Conservation (phyloP, 2,888 invertebrate species). For the Acronicta psi region DNA sequence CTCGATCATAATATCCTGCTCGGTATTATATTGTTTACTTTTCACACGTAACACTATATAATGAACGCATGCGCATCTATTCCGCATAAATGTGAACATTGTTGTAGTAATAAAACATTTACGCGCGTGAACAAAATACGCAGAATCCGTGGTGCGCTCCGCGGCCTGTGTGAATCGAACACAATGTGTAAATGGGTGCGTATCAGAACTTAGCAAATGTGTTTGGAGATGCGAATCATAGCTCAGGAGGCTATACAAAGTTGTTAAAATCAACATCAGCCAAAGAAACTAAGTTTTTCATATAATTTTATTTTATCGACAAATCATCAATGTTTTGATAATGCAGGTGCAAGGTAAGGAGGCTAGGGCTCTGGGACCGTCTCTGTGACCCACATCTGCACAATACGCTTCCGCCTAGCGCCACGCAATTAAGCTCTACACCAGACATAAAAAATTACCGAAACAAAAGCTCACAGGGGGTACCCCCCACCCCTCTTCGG, state of each 20-base stretch:
- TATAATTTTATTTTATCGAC: no score
- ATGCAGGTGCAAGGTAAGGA: conserved; percentile 72
- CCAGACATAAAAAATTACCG: conserved; percentile 88
- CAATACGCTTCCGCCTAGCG: conserved; percentile 84
- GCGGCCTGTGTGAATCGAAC: conserved; percentile 22
- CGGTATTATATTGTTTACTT: conserved; percentile 81
- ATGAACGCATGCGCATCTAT: conserved; percentile 56
- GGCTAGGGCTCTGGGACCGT: conserved; percentile 73
- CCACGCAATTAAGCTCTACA: conserved; percentile 86
- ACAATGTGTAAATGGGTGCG: not conserved
- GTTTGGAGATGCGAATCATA: no score
- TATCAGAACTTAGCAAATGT: no score
- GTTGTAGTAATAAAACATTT: conserved; percentile 47
- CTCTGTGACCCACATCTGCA: conserved; percentile 83
- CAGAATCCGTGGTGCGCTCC: conserved; percentile 24
- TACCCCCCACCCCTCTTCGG: conserved; percentile 59
- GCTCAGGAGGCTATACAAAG: no score
- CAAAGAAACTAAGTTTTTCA: no score
- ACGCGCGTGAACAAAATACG: conserved; percentile 31
- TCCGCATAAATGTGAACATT: conserved; percentile 49
- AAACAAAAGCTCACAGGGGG: conserved; percentile 84
- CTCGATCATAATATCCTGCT: conserved; percentile 84
- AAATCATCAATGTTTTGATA: conserved; percentile 48
- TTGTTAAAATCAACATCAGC: no score
- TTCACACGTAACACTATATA: conserved; percentile 80